Percentiles rank a stretch among this genome's conserved stretches.
Evolutionary conservation across 2,797 vertebrate species (phyloP).

Genomic region (Trichosurus vulpecula): DNA sequence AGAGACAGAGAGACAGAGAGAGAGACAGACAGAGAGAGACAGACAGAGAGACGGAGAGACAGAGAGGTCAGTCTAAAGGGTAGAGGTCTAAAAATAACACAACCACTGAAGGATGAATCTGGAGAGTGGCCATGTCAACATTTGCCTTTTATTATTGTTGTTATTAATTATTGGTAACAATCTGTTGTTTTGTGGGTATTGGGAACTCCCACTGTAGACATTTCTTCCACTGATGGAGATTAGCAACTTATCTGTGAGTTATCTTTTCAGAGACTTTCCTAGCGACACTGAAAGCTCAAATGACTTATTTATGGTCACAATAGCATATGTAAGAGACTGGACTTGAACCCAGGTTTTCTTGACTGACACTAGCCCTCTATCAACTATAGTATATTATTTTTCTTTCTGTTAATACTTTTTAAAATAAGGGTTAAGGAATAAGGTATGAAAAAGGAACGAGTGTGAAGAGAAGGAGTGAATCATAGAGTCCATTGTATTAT

Average conservation of each 20-base stretch:
- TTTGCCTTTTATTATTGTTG: conserved; percentile 16
- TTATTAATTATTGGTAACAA: background rate
- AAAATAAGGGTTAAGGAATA: background rate
- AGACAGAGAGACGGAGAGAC: background rate
- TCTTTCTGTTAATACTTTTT: background rate
- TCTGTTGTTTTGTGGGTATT: background rate
- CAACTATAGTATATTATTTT: background rate
- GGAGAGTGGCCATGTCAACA: conserved; percentile 28
- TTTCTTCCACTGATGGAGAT: background rate
- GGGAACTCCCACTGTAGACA: background rate
- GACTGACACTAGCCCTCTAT: background rate
- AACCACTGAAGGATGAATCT: conserved; percentile 63
- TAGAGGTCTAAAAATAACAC: conserved; percentile 55
- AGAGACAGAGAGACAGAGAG: no score
- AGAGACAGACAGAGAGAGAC: background rate
- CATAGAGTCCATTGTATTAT: background rate
- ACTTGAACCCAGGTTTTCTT: background rate
- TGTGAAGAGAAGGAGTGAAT: background rate
- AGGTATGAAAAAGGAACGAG: background rate
- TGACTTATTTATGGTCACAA: background rate
- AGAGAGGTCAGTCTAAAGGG: no score
- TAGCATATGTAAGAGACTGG: background rate
- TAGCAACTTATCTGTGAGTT: background rate
- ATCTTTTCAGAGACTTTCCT: background rate
- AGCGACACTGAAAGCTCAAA: background rate